Conservation (phyloP, 2,888 invertebrate species). For the Spodoptera exigua region DNA sequence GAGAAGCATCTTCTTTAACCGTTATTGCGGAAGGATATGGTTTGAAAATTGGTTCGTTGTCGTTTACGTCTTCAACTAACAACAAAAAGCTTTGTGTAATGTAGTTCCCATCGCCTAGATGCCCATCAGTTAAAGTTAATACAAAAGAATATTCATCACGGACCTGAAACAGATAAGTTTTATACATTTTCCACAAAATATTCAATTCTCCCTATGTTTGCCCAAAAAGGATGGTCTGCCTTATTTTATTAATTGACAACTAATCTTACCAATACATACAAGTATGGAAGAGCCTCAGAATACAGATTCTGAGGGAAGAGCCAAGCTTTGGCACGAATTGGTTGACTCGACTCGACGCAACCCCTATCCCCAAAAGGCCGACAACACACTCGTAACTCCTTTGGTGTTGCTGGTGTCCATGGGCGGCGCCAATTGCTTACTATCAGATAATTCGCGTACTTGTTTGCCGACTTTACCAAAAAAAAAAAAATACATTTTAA, state of each 20-base stretch:
- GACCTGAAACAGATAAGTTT: constrained; percentile 84
- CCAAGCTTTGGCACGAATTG: too few species aligned
- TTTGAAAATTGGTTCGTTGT: constrained; percentile 96
- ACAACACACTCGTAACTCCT: too few species aligned
- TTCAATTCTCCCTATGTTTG: background rate
- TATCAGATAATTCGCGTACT: too few species aligned
- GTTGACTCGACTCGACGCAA: too few species aligned
- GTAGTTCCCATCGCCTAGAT: constrained; percentile 95
- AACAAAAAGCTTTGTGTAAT: constrained; percentile 96
- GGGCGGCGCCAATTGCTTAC: too few species aligned
- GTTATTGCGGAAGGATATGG: constrained; percentile 95
- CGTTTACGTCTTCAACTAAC: constrained; percentile 97
- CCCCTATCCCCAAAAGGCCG: too few species aligned
- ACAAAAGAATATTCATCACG: constrained; percentile 97
- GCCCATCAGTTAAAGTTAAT: constrained; percentile 96
- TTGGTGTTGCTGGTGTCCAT: too few species aligned
- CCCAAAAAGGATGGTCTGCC: background rate
- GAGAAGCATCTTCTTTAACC: constrained; percentile 93
- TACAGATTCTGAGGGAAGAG: too few species aligned
- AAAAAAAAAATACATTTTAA: too few species aligned
- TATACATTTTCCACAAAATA: background rate
- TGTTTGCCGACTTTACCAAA: too few species aligned
- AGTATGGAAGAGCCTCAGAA: too few species aligned
- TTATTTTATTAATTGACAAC: background rate
- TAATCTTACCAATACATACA: too few species aligned